Evolutionary conservation across 2,797 vertebrate genomes (phyloP).

Genomic region (Aphelocoma californica): DNA sequence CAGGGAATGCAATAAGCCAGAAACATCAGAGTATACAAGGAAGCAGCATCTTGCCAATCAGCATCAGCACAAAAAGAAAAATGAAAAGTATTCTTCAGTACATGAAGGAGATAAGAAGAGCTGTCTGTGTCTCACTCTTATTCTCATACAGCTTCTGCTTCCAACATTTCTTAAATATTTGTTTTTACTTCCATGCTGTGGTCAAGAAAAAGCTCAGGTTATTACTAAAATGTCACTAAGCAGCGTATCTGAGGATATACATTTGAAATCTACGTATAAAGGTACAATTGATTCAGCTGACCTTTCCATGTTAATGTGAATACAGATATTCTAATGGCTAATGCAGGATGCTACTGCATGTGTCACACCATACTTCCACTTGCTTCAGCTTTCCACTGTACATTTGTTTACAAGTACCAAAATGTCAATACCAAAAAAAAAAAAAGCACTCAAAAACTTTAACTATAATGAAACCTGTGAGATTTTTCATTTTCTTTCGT

Average conservation of each 20-base stretch:
- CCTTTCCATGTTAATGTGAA: not conserved
- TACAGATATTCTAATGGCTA: not conserved
- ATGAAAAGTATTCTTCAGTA: not conserved
- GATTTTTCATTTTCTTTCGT: not conserved
- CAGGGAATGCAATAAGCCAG: not conserved
- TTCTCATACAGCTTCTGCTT: not conserved
- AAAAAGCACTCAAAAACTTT: not conserved
- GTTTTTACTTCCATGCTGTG: not conserved
- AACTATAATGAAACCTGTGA: not conserved
- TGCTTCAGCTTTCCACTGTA: not conserved
- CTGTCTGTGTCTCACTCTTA: not conserved
- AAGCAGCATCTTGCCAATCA: not conserved
- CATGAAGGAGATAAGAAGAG: not conserved
- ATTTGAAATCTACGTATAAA: not conserved
- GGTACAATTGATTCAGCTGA: not conserved
- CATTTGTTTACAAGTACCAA: not conserved
- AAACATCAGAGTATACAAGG: not conserved
- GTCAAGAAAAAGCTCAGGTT: not conserved
- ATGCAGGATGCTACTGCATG: not conserved
- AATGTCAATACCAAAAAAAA: not conserved
- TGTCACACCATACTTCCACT: not conserved
- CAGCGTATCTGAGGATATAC: not conserved
- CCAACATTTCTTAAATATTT: not conserved
- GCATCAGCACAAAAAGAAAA: not conserved
- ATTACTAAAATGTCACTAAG: not conserved